Evolutionary conservation across 2,888 invertebrate species (phyloP), one percentile per base, ranked within the genome.

Genomic region (Zaprionus obscuricornis): DNA sequence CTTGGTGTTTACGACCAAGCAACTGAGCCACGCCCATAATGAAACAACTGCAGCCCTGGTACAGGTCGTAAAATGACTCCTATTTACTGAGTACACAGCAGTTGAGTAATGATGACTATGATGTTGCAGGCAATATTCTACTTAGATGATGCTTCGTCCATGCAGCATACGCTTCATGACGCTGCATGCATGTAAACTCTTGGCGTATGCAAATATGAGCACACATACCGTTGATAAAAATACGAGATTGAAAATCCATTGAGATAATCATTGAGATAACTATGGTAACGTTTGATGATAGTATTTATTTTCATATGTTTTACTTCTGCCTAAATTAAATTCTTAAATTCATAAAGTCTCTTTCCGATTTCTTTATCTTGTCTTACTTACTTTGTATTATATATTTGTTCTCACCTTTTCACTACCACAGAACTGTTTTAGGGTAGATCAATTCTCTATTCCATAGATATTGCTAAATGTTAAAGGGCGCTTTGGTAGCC

Each of bases 21-120:
- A 52, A 46, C 46, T 34, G 5, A 24, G 37, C 67, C 75, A 74
- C 81, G 81, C 74, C 74, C 79, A 78, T 55, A 40, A 34, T 27
- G 59, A 31, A 10, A 40, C 43, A 8, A 36, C 10, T 31, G 54
- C 29, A 55, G 20, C 60, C 40, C 45, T 59, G 65, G 49, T 10
- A 65, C 57, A 74, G 67, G 78, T 84, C 82, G 81, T 84, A 79
- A 81, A 82, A 83, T 82, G 79, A 59, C 75, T 65, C 65, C 73
- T 85, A 82, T 81, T 85, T 85, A 78, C 83, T 51, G 71, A 71
- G 52, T 47, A 51, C 65, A 63, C 47, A 63, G 75, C 69, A 85
- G 83, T 81, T 81, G 85, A 81, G 73, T 81, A 81, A 81, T 85
- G 81, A 81, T 85, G 81, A 78, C 83, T 70, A 82, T 74, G 81